Evolutionary conservation across 2,113 vertebrate genomes (phyloP), one percentile per base, ranked within the genome.

Genomic region (Microtus oregoni): DNA sequence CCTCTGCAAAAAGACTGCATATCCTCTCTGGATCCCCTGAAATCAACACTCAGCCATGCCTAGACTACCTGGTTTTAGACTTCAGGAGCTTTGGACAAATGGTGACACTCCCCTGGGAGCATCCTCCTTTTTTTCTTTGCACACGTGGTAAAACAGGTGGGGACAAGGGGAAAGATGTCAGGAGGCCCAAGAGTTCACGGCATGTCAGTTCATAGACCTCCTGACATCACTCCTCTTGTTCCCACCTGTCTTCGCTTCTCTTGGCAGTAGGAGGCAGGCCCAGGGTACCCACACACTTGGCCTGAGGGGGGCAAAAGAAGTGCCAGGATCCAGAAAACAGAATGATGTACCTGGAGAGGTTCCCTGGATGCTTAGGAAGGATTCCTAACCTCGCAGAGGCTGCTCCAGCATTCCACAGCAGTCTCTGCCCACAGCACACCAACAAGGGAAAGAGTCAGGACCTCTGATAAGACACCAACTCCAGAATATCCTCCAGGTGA

Each of bases 381-480:
- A 28, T 1, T 0, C n/a, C 22, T 41, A 5, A 7, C n/a, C 41
- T 61, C 76, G 0, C 14, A 1, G 76, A 15, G 4, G 41, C 61
- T 19, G 52, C 2, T 30, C 35, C 88, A 5, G 0, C 12, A 24
- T 61, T 79, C 81, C 38, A 0, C 2, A 3, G 38, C 55, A 1
- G 24, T 55, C 76, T 50, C 15, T 22, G 38, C 67, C n/a, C 0
- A 1, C 17, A 0, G 2, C 1, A 1, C 19, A 0, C 10, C 1
- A 2, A 9, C 20, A 0, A 3, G 88, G 13, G 1, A 30, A 3
- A 22, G 5, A 2, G 32, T 35, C 12, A 3, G 0, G 38, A n/a
- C 67, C 88, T 73, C 30, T n/a, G 7, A 17, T 30, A 3, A 28
- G 81, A 73, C 10, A 1, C 72, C 5, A 0, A 5, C 32, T 30